A percentile compares a stretch with the other conserved stretches of the same genome.
Evolutionary conservation across 1,140 invertebrate species (phyloP).

Genomic region (Rhynchophorus ferrugineus): DNA sequence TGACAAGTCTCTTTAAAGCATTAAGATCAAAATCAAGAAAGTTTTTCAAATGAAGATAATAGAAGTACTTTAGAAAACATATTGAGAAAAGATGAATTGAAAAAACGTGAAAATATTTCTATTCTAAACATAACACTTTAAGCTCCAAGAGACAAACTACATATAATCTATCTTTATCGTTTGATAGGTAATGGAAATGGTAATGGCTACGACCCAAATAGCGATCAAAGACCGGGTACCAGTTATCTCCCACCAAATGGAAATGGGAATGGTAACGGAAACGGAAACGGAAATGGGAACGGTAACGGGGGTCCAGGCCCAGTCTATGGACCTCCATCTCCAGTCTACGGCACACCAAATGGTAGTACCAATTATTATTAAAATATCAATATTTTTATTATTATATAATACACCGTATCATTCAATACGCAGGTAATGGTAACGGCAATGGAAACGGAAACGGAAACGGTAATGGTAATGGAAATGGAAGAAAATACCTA

Average conservation of each 20-base stretch:
- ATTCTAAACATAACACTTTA: too few species aligned
- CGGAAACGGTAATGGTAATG: conserved; percentile 18
- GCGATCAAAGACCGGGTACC: conserved; percentile 25
- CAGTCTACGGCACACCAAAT: conserved; percentile 4
- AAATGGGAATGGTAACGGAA: conserved; percentile 14
- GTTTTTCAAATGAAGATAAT: too few species aligned
- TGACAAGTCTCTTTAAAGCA: too few species aligned
- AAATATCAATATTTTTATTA: not conserved
- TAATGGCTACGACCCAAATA: conserved; percentile 18
- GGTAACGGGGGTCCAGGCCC: too few species aligned
- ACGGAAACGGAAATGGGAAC: too few species aligned
- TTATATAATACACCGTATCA: not conserved
- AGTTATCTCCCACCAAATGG: conserved; percentile 28
- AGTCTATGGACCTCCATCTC: conserved; percentile 8
- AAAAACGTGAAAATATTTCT: too few species aligned
- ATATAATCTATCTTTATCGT: conserved; percentile 1
- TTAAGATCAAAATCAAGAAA: too few species aligned
- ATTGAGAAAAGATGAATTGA: too few species aligned
- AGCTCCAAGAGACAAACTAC: too few species aligned
- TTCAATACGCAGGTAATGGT: too few species aligned
- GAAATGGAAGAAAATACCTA: too few species aligned
- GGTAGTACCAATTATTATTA: not conserved
- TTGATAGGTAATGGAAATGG: conserved; percentile 12
- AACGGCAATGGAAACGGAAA: not conserved
- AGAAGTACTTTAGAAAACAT: too few species aligned